Conservation (phyloP, 1,140 invertebrate genomes). For the Meloidogyne chitwoodi region DNA sequence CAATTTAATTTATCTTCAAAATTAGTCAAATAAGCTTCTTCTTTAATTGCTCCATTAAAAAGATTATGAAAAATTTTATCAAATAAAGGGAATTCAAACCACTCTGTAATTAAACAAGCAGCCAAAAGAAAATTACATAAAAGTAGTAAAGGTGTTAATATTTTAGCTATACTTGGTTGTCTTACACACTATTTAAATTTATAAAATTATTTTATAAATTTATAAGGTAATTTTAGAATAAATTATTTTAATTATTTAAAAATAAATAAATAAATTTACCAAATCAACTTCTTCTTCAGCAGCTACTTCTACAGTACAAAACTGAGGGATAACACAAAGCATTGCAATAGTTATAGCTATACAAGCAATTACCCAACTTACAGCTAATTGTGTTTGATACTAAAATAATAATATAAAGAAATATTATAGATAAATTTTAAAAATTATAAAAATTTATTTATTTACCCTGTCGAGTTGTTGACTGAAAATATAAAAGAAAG, state of each 20-base stretch:
- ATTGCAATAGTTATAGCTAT: slow-evolving; percentile 17
- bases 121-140: slow-evolving; percentile 22
- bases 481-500: not conserved
- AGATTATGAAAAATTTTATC: slow-evolving; percentile 26
- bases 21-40: slow-evolving; percentile 23
- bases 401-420: not conserved
- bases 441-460: not conserved
- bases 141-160: slow-evolving; percentile 34
- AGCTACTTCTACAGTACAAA: slow-evolving; percentile 29
- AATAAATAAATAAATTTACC: slow-evolving; percentile 10
- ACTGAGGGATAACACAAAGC: slow-evolving; percentile 38
- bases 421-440: not conserved
- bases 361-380: slow-evolving; percentile 15
- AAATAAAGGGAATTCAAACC: slow-evolving; percentile 24
- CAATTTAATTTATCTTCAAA: slow-evolving; percentile 25
- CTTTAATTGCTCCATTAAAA: slow-evolving; percentile 26
- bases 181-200: slow-evolving; percentile 29
- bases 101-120: slow-evolving; percentile 17
- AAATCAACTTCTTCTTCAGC: slow-evolving; percentile 31
- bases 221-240: too few species aligned
- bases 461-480: slow-evolving; percentile 18
- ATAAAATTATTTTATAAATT: not conserved
- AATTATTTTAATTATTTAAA: too few species aligned
- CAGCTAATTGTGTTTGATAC: slow-evolving; percentile 15
- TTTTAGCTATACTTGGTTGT: slow-evolving; percentile 22